Conservation (phyloP, 2,888 invertebrate species). For the Caenorhabditis becei region DNA sequence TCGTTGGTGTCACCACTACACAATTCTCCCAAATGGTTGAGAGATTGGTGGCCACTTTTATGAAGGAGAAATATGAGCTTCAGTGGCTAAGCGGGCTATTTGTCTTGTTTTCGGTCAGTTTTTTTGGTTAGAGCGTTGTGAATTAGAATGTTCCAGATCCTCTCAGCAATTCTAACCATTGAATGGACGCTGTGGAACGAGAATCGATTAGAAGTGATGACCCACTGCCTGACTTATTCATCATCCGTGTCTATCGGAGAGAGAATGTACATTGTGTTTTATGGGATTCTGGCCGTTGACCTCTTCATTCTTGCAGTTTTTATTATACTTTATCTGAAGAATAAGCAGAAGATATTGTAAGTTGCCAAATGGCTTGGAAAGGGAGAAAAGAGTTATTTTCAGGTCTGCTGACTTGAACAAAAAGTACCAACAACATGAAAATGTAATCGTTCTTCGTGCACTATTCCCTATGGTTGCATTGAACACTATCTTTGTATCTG, state of each 20-base stretch:
- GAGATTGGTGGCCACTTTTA: conserved; percentile 38
- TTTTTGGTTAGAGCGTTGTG: background rate
- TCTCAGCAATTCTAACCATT: conserved; percentile 41
- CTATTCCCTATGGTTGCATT: conserved; percentile 52
- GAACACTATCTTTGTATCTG: conserved; percentile 47
- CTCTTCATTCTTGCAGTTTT: conserved; percentile 38
- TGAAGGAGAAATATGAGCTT: conserved; percentile 51
- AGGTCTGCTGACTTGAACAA: conserved; percentile 38
- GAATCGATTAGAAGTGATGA: conserved; percentile 49
- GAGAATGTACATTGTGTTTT: conserved; percentile 48
- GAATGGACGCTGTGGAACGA: conserved; percentile 59
- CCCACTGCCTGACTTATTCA: conserved; percentile 56
- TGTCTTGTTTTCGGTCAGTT: conserved; percentile 46
- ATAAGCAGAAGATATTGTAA: conserved; percentile 51
- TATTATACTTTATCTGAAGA: conserved; percentile 22
- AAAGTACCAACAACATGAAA: conserved; percentile 60
- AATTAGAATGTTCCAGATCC: conserved; percentile 27
- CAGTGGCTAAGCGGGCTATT: conserved; percentile 53
- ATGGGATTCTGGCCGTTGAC: conserved; percentile 43
- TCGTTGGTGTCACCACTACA: conserved; percentile 52
- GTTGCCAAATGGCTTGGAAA: background rate
- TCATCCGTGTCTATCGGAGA: conserved; percentile 52
- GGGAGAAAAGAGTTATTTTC: no score
- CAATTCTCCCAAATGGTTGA: conserved; percentile 58
- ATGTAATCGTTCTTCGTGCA: conserved; percentile 50